Evolutionary conservation across 2,797 vertebrate genomes (phyloP), one percentile per base, ranked within the genome.

Genomic region (Crenichthys baileyi): DNA sequence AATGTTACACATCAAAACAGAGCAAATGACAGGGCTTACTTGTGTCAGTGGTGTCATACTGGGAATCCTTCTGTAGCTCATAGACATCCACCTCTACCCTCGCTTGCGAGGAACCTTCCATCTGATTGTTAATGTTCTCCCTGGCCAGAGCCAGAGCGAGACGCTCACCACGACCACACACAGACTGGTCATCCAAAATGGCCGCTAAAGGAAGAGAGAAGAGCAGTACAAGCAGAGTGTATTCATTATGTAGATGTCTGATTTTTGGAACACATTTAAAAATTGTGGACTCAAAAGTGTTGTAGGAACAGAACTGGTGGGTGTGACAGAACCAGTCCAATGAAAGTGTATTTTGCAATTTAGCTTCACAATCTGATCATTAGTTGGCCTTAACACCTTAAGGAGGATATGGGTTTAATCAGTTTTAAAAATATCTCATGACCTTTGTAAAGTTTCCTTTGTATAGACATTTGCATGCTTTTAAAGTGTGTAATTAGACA

Each of bases 1-100:
- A 61, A 61, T 31, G 26, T 18, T 29, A 36, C 63, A 39, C 63
- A 20, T 41, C 36, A 3, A 29, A 56, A 5, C 16, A 1, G 8
- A 9, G 3, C 1, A 4, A 0, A 72, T 13, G 51, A 2, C 0
- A 0, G 29, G 24, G 84, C 96, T 95, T 90, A 98, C 97, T 97
- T 89, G 97, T 98, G 85, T 97, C 97, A 0, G 97, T 98, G 85
- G 97, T 97, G 91, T 97, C 96, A 79, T 97, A 98, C 94, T 98
- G 97, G 84, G 97, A 98, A 93, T 98, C 97, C 80, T 94, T 96
- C 91, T 95, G 96, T 81, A 98, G 95, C 88, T 97, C 97, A 67
- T 97, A 98, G 88, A 98, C 96, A 80, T 98, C 97, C 70, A 98
- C 97, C 86, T 98, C 97, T 73, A 97, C 96, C 0, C 96, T 95